Base-by-base conservation (phyloP, 2,888 invertebrate species). In the Eilema sororculum region DNA sequence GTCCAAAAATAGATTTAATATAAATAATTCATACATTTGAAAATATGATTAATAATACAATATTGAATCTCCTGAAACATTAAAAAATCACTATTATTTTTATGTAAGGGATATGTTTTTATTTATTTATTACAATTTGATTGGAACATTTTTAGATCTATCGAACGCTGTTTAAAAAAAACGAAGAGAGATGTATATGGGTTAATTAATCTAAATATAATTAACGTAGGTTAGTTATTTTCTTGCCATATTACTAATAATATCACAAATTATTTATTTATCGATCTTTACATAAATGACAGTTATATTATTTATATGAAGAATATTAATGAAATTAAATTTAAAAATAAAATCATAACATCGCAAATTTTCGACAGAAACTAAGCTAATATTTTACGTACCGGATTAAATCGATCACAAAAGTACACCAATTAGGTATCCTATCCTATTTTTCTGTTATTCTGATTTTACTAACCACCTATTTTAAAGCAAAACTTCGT, bases 241-340 rank as follows among this genome's bases (percentile, higher is more conserved):
- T 83, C 82, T 83, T 84, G 82, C 84, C 82, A 83, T 83, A 82
- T 78, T 80, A 80, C 68, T 80, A 79, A 72, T 70, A 81, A 72
- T 73, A 77, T 76, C 78, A 75, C 73, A 78, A 72, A 65, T 74
- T 81, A 78, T 79, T 77, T 78, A 76, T 79, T 75, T 70, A 22
- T 64, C 13, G 5, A 70, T 69, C 65, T 67, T 24, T 3, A 8
- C 5, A 28, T 46, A 10, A 24, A 46, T 28, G 28, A 5, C 28
- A n/a, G 28, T 4, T 28, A 28, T 28, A 28, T 28, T 28, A 28
- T 28, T n/a, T n/a, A n/a, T 28, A 28, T 28, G 28, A 28, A 28
- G 28, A 4, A 28, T 28, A 28, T 28, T 28, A 28, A 28, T 28
- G 28, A 28, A 28, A 28, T 28, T n/a, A n/a, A n/a, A n/a, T n/a